phyloP scores from a whole-genome alignment of 2,888 invertebrate genomes.

The Taphrorychus bicolor region DNA sequence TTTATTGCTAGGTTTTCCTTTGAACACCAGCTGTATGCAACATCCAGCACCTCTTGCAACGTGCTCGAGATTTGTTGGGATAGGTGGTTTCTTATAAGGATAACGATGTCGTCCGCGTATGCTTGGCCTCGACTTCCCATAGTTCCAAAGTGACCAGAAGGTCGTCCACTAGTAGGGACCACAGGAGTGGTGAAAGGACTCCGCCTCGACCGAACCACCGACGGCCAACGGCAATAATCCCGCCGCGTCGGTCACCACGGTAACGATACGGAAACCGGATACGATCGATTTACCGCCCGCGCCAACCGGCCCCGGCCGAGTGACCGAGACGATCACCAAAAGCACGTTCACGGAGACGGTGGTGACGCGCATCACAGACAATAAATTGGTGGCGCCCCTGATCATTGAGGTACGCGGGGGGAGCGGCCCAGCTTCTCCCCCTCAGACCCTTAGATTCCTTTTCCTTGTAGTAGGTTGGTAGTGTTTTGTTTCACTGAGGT shows the following conservation, averaged over 20 bases:
- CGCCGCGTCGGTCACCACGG: constrained; percentile 70
- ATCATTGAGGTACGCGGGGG: constrained; percentile 82
- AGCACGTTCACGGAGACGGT: constrained; percentile 95
- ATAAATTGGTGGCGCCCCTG: constrained; percentile 84
- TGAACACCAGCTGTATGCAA: too few relatives aligned
- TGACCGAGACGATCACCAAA: constrained; percentile 95
- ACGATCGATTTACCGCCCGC: constrained; percentile 69
- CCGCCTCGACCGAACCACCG: constrained; percentile 45
- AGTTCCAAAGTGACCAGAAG: too few relatives aligned
- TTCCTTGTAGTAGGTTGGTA: constrained; percentile 38
- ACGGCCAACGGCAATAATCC: constrained; percentile 57
- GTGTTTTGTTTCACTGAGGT: constrained; percentile 11
- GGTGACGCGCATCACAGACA: constrained; percentile 93
- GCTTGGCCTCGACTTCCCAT: too few relatives aligned
- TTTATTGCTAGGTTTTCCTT: too few relatives aligned
- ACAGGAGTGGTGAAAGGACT: too few relatives aligned
- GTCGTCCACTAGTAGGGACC: too few relatives aligned
- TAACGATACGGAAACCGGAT: constrained; percentile 81
- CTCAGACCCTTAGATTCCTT: constrained; percentile 40
- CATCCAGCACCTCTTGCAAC: too few relatives aligned
- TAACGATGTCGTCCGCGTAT: too few relatives aligned
- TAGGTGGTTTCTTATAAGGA: too few relatives aligned
- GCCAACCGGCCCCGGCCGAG: constrained; percentile 82
- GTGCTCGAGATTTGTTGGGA: too few relatives aligned
- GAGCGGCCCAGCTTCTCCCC: constrained; percentile 30